Percentiles rank a stretch among this genome's conserved stretches.
phyloP scores from a whole-genome alignment of 2,113 vertebrate species.

The Saimiri boliviensis region DNA sequence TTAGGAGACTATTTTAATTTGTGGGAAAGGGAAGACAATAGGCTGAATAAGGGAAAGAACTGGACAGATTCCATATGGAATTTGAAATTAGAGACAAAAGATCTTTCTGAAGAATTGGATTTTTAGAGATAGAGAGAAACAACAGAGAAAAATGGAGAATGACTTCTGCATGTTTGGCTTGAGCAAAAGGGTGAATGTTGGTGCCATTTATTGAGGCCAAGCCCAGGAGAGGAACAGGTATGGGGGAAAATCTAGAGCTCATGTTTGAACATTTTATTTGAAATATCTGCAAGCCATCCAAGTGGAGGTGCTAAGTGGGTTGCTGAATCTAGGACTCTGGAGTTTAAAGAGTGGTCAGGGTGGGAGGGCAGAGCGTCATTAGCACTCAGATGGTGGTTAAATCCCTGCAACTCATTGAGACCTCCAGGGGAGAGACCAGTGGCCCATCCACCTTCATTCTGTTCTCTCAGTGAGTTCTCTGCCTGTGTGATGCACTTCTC shows the following conservation, averaged over 20 bases:
- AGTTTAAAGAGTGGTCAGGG: rapidly evolving
- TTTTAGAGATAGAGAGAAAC: not conserved
- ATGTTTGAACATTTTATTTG: too few species aligned
- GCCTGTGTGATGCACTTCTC: rapidly evolving
- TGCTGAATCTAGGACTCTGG: rapidly evolving
- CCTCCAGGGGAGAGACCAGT: not conserved
- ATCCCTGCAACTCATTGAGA: rapidly evolving
- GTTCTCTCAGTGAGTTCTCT: rapidly evolving
- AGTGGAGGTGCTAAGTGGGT: not conserved
- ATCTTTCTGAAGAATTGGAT: not conserved
- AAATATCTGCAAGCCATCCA: not conserved
- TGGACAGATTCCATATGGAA: not conserved
- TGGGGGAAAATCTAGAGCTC: rapidly evolving
- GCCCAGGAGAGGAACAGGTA: too few species aligned
- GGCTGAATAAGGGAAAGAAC: not conserved
- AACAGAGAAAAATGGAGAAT: not conserved
- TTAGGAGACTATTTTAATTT: not conserved
- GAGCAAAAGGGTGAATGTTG: not conserved
- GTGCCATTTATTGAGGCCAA: too few species aligned
- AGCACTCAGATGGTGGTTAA: not conserved
- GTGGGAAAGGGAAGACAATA: too few species aligned
- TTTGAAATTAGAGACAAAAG: not conserved
- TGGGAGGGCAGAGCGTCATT: too few species aligned
- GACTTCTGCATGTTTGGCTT: not conserved
- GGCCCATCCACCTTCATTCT: rapidly evolving